Conservation (phyloP, 2,113 vertebrate species). For the Natator depressus region DNA sequence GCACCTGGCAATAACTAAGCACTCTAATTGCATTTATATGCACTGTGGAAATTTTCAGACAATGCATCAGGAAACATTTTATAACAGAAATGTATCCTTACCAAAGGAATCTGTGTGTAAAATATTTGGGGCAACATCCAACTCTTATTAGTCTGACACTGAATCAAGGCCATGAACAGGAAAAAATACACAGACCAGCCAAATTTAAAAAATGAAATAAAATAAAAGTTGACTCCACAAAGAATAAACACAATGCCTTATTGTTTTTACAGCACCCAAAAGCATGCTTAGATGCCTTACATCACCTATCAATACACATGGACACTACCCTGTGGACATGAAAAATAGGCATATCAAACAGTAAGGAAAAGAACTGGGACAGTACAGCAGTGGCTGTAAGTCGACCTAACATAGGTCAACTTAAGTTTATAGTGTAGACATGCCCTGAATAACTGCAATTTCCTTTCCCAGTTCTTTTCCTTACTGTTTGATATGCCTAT, state of each 20-base stretch:
- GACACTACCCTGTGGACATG: fast-evolving
- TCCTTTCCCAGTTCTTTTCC: no score
- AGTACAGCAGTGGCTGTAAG: background rate
- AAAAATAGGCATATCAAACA: background rate
- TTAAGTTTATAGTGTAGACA: no score
- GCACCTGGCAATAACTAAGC: fast-evolving
- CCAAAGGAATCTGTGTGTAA: background rate
- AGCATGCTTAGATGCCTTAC: fast-evolving
- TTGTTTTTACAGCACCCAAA: background rate
- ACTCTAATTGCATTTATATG: background rate
- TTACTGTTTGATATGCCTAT: no score
- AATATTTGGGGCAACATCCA: background rate
- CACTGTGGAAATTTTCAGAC: background rate
- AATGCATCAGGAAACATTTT: background rate
- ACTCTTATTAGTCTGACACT: background rate
- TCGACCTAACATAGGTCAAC: no score
- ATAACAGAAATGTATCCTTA: background rate
- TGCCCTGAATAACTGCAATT: no score
- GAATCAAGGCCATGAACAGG: background rate
- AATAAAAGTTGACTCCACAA: background rate
- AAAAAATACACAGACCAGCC: background rate
- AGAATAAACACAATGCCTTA: background rate
- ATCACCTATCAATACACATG: fast-evolving
- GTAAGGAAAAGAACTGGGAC: background rate
- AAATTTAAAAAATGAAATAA: background rate